Conservation (phyloP, 2,888 invertebrate species). For the Synanthedon vespiformis region DNA sequence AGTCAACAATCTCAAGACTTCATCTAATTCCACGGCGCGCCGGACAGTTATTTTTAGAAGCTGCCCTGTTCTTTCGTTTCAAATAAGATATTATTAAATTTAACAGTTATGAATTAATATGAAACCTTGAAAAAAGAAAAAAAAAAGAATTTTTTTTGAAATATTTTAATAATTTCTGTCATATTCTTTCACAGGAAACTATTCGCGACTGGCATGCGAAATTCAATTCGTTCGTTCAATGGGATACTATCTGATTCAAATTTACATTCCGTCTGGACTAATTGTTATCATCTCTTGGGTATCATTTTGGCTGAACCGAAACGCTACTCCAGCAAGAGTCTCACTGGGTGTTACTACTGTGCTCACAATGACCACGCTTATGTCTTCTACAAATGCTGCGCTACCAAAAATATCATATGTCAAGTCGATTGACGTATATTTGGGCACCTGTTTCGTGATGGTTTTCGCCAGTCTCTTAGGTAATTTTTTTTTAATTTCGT, state of each 20-base stretch:
- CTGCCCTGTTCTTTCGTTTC: too few relatives aligned
- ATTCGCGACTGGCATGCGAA: constrained; percentile 95
- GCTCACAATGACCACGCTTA: constrained; percentile 97
- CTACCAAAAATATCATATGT: constrained; percentile 98
- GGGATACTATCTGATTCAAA: constrained; percentile 99
- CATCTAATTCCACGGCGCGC: too few relatives aligned
- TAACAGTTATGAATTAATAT: too few relatives aligned
- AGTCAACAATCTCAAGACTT: too few relatives aligned
- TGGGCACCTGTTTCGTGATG: constrained; percentile 99
- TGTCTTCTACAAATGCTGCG: constrained; percentile 96
- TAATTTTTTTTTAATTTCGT: constrained; percentile 32
- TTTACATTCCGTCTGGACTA: constrained; percentile 96
- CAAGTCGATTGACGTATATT: constrained; percentile 96
- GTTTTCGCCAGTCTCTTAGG: constrained; percentile 97
- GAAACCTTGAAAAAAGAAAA: neutral
- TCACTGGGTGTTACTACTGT: constrained; percentile 95
- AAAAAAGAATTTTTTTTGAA: neutral
- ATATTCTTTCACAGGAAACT: constrained; percentile 80
- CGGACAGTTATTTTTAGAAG: too few relatives aligned
- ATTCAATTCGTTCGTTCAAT: constrained; percentile 97
- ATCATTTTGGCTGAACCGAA: constrained; percentile 95
- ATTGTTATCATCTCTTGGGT: constrained; percentile 98
- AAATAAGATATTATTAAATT: too few relatives aligned
- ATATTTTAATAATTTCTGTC: neutral
- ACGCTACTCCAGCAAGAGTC: constrained; percentile 94